Base-by-base conservation (phyloP, 2,113 vertebrate genomes). In the Cyanocitta stelleri region DNA sequence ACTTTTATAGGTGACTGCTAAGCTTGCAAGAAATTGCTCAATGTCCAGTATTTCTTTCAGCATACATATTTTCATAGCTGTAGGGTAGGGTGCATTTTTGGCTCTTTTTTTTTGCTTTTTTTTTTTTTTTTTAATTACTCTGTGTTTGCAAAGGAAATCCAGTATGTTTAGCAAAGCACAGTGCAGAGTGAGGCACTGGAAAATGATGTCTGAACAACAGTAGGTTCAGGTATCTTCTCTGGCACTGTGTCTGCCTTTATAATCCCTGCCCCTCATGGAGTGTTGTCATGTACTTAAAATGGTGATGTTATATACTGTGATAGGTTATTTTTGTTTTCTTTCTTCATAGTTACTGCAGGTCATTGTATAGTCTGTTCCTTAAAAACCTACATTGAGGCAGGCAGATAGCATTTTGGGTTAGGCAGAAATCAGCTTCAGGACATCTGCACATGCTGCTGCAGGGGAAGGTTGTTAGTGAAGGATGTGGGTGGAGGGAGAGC, bases 381-480 rank as follows among this genome's bases (percentile, higher is more conserved):
- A 27, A 41, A 78, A 82, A 73, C 21, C 14, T 43, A 17, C 13
- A 61, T 72, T 13, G 54, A 84, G 18, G 20, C 9, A 69, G 51
- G n/a, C 33, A 48, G 39, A 49, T 21, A 77, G 33, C 13, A 12
- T 20, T 56, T 85, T n/a, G n/a, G 11, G 24, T 44, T 16, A 27
- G 39, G 52, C 35, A 83, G 79, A 77, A 77, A 66, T 68, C 14
- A 24, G 11, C 62, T 83, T 63, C 20, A 39, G 26, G 61, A 20
- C 11, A 33, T 15, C 24, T 5, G 4, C 10, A 21, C 1, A 0
- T 37, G 32, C 20, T 67, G 37, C 58, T 69, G 10, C 49, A 68
- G 39, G 16, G 39, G 16, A 5, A 72, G 32, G 17, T 12, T 43
- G 20, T 48, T 82, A 29, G 52, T 35, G 79, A 78, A 44, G 32